Evolutionary conservation across 2,113 vertebrate species (phyloP).

Genomic region (Hippocampus abdominalis): DNA sequence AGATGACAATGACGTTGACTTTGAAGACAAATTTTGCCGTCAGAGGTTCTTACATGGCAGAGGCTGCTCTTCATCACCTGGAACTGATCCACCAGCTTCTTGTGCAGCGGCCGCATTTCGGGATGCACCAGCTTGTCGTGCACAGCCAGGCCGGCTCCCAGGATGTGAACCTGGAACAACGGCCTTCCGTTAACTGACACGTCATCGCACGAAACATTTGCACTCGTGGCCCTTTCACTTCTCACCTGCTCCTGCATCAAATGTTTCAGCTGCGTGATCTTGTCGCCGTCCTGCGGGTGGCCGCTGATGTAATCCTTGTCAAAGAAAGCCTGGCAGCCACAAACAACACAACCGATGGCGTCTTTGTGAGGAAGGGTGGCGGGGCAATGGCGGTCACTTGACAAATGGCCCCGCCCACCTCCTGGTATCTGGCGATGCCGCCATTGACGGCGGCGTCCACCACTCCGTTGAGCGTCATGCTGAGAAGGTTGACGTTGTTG

Average conservation of each 20-base stretch:
- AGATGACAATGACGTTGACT: neutral
- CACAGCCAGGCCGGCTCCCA: constrained; percentile 89
- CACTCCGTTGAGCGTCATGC: constrained; percentile 98
- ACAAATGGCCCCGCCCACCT: constrained; percentile 67
- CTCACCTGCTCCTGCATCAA: constrained; percentile 98
- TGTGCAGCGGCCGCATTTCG: constrained; percentile 97
- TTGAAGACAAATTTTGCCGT: neutral
- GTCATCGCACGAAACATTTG: neutral
- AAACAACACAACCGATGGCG: neutral
- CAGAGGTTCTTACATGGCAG: constrained; percentile 80
- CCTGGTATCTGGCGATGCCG: constrained; percentile 94
- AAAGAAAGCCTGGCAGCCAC: constrained; percentile 85
- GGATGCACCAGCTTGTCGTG: constrained; percentile 97
- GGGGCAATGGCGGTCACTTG: neutral
- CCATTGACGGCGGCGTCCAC: constrained; percentile 96
- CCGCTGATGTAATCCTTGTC: constrained; percentile 94
- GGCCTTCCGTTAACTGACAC: no score
- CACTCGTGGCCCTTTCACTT: neutral
- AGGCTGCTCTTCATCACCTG: constrained; percentile 97
- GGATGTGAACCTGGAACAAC: constrained; percentile 81
- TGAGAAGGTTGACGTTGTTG: constrained; percentile 94
- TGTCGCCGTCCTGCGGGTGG: constrained; percentile 91
- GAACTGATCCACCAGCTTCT: constrained; percentile 98
- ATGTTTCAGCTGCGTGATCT: constrained; percentile 94
- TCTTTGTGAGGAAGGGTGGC: no score